Percentiles rank a stretch among this genome's conserved stretches.
These are phyloP conservation scores for Hippocampus kuda DNA, from an alignment of 2,797 vertebrate species.

Conservation along the genomic window DNA sequence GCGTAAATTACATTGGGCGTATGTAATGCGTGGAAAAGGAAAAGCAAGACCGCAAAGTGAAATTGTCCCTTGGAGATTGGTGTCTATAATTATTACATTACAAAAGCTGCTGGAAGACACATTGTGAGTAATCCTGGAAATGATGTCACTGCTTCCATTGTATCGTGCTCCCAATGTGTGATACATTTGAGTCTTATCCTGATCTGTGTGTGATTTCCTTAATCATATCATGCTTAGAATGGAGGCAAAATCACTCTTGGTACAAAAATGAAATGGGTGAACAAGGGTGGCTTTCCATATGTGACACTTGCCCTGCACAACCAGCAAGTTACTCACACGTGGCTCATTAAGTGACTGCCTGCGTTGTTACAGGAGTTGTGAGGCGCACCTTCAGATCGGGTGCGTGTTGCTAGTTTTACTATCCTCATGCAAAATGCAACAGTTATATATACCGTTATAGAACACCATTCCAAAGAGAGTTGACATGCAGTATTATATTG, in stretches of 20 bases:
- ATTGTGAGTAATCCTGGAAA: not conserved
- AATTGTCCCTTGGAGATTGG: not conserved
- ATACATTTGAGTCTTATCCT: not conserved
- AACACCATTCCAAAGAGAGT: too few species aligned
- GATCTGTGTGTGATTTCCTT: not conserved
- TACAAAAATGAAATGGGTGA: not conserved
- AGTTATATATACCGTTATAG: too few species aligned
- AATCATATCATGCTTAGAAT: not conserved
- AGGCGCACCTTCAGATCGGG: too few species aligned
- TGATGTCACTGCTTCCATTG: not conserved
- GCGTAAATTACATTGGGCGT: not conserved
- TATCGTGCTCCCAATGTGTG: not conserved
- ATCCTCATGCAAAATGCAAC: too few species aligned
- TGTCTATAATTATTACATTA: not conserved
- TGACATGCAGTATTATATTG: too few species aligned
- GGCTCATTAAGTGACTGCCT: not conserved
- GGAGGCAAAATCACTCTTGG: not conserved
- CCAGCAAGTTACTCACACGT: not conserved
- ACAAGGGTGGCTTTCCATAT: not conserved
- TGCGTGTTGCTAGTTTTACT: too few species aligned
- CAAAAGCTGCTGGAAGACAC: not conserved
- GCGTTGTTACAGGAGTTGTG: too few species aligned
- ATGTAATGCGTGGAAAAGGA: not conserved
- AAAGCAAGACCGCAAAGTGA: not conserved
- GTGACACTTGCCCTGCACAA: not conserved